Evolutionary conservation across 2,797 vertebrate species (phyloP).

Genomic region (Ammospiza maritima): DNA sequence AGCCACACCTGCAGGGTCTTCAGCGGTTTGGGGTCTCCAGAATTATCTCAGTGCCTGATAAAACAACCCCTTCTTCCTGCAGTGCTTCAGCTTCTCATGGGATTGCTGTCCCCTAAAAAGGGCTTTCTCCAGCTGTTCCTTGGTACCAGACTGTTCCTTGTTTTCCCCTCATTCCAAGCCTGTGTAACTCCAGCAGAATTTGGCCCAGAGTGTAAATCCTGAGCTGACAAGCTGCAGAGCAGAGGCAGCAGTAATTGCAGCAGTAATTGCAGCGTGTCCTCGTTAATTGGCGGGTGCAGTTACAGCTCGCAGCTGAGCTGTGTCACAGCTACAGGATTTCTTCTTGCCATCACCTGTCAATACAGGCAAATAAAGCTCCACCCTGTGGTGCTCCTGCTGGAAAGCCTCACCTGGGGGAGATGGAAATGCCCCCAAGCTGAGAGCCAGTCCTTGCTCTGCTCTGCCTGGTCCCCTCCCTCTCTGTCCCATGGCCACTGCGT

Average conservation of each 20-base stretch:
- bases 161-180: neutral
- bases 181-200: neutral
- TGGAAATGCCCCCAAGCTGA: neutral
- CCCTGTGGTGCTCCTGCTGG: neutral
- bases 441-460: neutral
- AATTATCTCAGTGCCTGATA: neutral
- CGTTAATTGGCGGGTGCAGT: neutral
- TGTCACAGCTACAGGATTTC: neutral
- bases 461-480: neutral
- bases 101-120: neutral
- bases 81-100: fast-evolving
- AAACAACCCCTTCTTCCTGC: neutral
- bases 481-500: neutral
- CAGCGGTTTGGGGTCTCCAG: neutral
- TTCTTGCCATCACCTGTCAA: neutral
- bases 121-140: neutral
- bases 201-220: neutral
- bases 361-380: neutral
- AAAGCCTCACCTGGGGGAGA: neutral
- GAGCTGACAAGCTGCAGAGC: neutral
- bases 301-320: neutral
- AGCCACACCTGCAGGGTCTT: neutral
- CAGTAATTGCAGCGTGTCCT: neutral
- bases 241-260: neutral
- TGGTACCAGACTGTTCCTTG: neutral